Percentiles rank a stretch among this genome's conserved stretches.
Conservation (phyloP, 2,113 vertebrate genomes). For the Mixornis gularis region DNA sequence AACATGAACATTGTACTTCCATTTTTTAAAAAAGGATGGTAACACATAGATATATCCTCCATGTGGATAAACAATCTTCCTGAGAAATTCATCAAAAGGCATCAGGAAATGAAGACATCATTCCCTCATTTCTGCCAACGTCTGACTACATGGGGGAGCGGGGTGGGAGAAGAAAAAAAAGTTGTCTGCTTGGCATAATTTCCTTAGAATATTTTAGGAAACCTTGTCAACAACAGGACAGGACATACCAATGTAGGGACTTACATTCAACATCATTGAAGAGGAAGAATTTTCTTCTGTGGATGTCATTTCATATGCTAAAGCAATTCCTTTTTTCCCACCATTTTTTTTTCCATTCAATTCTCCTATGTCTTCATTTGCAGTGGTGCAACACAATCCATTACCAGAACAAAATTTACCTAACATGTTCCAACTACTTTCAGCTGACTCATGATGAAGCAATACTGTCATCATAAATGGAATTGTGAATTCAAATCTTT, state of each 20-base stretch:
- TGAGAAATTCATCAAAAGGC: slow-evolving; percentile 1
- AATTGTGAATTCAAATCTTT: neutral
- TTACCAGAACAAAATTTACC: neutral
- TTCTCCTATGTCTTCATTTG: neutral
- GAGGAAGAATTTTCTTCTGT: neutral
- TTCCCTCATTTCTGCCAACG: neutral
- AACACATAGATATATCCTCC: neutral
- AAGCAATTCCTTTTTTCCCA: neutral
- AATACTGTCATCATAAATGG: neutral
- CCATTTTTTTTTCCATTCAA: neutral
- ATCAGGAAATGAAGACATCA: neutral
- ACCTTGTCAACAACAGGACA: neutral
- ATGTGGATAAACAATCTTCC: neutral
- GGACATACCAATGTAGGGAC: neutral
- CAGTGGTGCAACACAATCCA: neutral
- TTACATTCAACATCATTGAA: neutral
- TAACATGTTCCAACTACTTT: neutral
- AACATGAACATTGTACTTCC: neutral
- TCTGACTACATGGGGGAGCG: neutral
- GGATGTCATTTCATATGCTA: neutral
- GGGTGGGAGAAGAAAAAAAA: too few relatives aligned
- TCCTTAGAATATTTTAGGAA: neutral
- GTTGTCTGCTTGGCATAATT: neutral
- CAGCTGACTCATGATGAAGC: neutral
- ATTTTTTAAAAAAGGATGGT: neutral